These are phyloP conservation scores for Scaptomyza reducta DNA, from an alignment of 2,888 invertebrate species.

Conservation along the genomic window DNA sequence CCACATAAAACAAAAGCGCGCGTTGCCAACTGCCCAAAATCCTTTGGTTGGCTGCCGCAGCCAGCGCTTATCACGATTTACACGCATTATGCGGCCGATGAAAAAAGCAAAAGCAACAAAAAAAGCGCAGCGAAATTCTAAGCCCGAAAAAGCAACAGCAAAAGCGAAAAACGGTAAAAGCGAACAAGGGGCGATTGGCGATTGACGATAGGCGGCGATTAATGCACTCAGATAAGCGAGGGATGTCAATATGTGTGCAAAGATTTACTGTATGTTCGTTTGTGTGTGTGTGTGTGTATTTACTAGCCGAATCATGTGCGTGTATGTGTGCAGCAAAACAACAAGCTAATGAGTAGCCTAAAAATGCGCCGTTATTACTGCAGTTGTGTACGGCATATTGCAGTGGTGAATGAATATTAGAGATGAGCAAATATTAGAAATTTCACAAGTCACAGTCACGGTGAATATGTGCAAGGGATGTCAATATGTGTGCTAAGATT, in stretches of 20 bases:
- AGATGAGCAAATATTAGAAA: conserved; percentile 28
- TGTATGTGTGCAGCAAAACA: neutral
- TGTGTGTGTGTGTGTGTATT: neutral
- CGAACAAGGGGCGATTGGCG: conserved; percentile 25
- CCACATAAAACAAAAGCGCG: conserved; percentile 71
- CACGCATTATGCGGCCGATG: conserved; percentile 69
- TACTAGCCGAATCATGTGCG: neutral
- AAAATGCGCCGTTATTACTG: conserved; percentile 23
- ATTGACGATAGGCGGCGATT: conserved; percentile 61
- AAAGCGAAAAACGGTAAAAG: conserved; percentile 28
- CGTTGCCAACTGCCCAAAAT: conserved; percentile 55
- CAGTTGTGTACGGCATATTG: conserved; percentile 16
- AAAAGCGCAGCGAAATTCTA: conserved; percentile 80
- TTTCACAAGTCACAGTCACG: neutral
- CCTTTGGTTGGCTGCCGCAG: conserved; percentile 45
- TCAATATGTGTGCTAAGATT: conserved; percentile 4
- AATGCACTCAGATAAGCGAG: conserved; percentile 69
- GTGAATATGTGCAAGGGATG: neutral
- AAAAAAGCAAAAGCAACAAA: conserved; percentile 15
- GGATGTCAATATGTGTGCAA: conserved; percentile 15
- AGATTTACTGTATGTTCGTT: conserved; percentile 1
- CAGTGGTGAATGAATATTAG: conserved; percentile 6
- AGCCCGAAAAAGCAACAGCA: conserved; percentile 50
- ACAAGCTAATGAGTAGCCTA: conserved; percentile 46
- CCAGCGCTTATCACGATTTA: conserved; percentile 77